Evolutionary conservation across 2,113 vertebrate species (phyloP).

Genomic region (Oryzias woworae): DNA sequence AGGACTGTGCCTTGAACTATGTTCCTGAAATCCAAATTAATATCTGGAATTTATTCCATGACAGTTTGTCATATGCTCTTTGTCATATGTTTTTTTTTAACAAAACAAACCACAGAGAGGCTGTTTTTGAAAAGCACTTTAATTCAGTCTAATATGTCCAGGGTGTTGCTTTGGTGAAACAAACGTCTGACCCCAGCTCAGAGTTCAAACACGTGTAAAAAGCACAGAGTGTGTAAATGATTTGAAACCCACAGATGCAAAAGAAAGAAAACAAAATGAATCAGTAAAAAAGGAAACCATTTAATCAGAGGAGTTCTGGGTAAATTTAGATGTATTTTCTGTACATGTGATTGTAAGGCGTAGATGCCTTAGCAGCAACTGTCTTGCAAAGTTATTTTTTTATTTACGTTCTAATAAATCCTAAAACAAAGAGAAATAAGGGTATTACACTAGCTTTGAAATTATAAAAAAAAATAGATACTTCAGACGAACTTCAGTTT

Average conservation of each 20-base stretch:
- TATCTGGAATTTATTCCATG: no score
- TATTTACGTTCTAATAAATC: no score
- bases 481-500: slow-evolving; percentile 18
- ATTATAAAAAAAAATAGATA: slow-evolving; percentile 22
- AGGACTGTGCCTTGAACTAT: no score
- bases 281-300: neutral
- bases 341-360: no score
- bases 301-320: neutral
- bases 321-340: neutral
- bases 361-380: no score
- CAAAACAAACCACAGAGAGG: neutral
- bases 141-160: slow-evolving; percentile 40
- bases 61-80: no score
- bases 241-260: slow-evolving; percentile 5
- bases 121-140: slow-evolving; percentile 44
- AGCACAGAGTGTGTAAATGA: slow-evolving; percentile 3
- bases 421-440: no score
- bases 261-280: neutral
- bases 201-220: slow-evolving; percentile 5
- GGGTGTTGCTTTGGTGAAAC: slow-evolving; percentile 19
- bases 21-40: no score
- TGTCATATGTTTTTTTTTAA: no score
- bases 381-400: no score
- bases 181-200: slow-evolving; percentile 25
- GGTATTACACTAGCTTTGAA: neutral